Evolutionary conservation across 2,888 invertebrate genomes (phyloP).

Genomic region (Sabatieria punctata): DNA sequence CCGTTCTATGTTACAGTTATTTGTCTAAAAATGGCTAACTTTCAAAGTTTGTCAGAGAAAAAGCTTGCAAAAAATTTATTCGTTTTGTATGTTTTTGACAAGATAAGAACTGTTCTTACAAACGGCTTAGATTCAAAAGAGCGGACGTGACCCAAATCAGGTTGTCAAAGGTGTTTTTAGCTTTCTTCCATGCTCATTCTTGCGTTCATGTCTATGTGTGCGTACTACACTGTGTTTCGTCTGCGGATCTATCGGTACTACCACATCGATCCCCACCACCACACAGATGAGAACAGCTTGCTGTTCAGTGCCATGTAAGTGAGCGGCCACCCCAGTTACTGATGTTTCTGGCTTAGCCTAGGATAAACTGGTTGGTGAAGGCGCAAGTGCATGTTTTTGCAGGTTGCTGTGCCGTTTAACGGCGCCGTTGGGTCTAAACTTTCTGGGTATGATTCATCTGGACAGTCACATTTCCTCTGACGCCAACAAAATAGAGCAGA

Average conservation of each 20-base stretch:
- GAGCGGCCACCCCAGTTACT: background rate
- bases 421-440: conserved; percentile 94
- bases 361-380: no score
- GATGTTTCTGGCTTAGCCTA: no score
- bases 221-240: conserved; percentile 91
- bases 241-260: conserved; percentile 87
- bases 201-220: conserved; percentile 87
- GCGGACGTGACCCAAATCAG: no score
- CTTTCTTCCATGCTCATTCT: conserved; percentile 72
- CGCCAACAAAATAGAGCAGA: conserved; percentile 35
- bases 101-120: no score
- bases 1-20: no score
- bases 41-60: no score
- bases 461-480: conserved; percentile 48
- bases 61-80: no score
- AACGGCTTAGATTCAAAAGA: no score
- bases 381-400: no score
- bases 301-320: conserved; percentile 87
- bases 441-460: conserved; percentile 89
- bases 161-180: no score
- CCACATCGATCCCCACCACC: conserved; percentile 88
- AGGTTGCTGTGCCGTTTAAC: conserved; percentile 65
- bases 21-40: no score
- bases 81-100: no score
- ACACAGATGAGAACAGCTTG: conserved; percentile 94